Conservation (phyloP, 2,888 invertebrate species). For the Diarsia mendica region DNA sequence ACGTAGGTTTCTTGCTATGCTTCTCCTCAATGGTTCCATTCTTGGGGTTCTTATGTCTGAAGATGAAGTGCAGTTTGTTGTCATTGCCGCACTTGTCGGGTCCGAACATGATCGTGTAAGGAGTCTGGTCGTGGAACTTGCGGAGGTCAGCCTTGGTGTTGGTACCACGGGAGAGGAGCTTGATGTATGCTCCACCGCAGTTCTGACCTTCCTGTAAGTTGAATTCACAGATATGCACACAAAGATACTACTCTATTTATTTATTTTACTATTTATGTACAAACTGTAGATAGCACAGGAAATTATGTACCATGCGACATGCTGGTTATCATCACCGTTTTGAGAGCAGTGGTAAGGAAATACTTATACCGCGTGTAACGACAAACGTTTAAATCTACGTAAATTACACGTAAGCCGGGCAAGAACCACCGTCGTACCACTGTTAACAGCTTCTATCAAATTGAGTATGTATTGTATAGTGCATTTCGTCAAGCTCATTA, state of each 20-base stretch:
- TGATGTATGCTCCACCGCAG: slow-evolving; percentile 99
- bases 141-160: slow-evolving; percentile 92
- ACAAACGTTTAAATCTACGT: not conserved
- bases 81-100: slow-evolving; percentile 99
- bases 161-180: slow-evolving; percentile 95
- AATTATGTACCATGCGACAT: too few species aligned
- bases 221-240: not conserved
- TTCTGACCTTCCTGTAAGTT: slow-evolving; percentile 97
- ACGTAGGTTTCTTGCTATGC: slow-evolving; percentile 97
- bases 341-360: not conserved
- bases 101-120: slow-evolving; percentile 99
- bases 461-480: not conserved
- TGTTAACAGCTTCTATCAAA: not conserved
- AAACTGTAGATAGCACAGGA: too few species aligned
- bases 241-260: too few species aligned
- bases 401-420: too few species aligned
- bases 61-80: slow-evolving; percentile 97
- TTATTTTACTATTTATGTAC: too few species aligned
- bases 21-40: slow-evolving; percentile 98
- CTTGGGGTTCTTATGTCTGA: slow-evolving; percentile 97
- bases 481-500: not conserved
- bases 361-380: not conserved
- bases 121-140: slow-evolving; percentile 98
- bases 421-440: not conserved
- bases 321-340: not conserved